Evolutionary conservation across 2,113 vertebrate species (phyloP).

Genomic region (Ailurus styani): DNA sequence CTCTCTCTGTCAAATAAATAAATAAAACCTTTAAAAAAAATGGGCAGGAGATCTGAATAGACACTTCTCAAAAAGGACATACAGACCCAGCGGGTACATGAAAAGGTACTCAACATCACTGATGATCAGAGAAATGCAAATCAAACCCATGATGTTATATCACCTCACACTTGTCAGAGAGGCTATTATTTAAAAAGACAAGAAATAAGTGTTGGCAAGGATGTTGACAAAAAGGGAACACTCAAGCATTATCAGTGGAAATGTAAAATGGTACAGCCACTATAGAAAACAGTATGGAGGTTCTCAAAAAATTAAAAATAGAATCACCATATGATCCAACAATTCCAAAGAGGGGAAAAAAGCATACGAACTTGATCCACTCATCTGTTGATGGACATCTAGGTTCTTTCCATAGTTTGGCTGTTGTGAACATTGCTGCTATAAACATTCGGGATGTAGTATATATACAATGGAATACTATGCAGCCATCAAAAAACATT

Average conservation of each 20-base stretch:
- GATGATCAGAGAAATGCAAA: background rate
- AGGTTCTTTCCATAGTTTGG: too few species aligned
- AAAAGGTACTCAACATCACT: background rate
- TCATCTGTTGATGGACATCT: too few species aligned
- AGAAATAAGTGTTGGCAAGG: background rate
- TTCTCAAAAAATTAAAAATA: background rate
- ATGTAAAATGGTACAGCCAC: background rate
- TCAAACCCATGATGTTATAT: background rate
- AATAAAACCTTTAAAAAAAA: too few species aligned
- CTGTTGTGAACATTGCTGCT: too few species aligned
- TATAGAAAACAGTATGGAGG: background rate
- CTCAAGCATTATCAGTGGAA: background rate
- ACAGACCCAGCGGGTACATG: background rate
- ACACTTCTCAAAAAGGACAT: background rate
- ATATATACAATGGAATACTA: too few species aligned
- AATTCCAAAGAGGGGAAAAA: too few species aligned
- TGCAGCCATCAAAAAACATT: too few species aligned
- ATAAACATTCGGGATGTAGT: too few species aligned
- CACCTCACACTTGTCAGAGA: background rate
- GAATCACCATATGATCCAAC: background rate
- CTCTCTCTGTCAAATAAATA: too few species aligned
- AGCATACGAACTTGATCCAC: too few species aligned
- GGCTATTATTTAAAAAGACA: background rate
- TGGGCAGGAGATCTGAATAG: background rate
- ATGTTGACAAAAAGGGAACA: background rate